A percentile compares a stretch with the other conserved stretches of the same genome.
Evolutionary conservation across 1,140 invertebrate genomes (phyloP).

Genomic region (Metopolophium dirhodum): DNA sequence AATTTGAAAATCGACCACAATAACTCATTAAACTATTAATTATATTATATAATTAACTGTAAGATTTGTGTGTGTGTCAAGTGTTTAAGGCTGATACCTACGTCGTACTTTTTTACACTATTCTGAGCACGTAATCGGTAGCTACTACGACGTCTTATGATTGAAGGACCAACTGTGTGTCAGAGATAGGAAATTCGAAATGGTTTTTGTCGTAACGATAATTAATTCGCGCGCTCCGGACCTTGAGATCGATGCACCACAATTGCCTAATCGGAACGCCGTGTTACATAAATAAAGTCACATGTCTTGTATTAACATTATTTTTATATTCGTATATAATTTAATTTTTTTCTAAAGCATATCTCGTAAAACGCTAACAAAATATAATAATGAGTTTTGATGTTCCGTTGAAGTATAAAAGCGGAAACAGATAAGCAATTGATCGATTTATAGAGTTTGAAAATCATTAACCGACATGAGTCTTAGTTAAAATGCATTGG

Average conservation of each 20-base stretch:
- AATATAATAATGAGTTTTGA: background rate
- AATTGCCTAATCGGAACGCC: slow-evolving; percentile 33
- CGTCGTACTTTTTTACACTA: background rate
- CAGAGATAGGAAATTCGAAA: background rate
- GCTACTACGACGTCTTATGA: background rate
- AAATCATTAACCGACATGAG: background rate
- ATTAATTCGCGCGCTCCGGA: background rate
- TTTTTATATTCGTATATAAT: background rate
- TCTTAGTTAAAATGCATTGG: background rate
- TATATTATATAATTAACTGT: background rate
- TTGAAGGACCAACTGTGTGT: background rate
- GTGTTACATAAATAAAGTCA: background rate
- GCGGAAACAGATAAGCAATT: background rate
- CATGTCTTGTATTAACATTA: background rate
- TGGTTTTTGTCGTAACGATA: background rate
- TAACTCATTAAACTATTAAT: no score
- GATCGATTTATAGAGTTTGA: background rate
- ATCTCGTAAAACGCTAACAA: background rate
- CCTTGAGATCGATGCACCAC: slow-evolving; percentile 1
- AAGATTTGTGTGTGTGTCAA: background rate
- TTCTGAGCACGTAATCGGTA: background rate
- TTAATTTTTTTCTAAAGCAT: background rate
- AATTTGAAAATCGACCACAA: no score
- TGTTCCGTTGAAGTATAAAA: no score
- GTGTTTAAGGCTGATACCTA: background rate